Conservation (phyloP, 2,888 invertebrate genomes). For the Lycophotia porphyrea region DNA sequence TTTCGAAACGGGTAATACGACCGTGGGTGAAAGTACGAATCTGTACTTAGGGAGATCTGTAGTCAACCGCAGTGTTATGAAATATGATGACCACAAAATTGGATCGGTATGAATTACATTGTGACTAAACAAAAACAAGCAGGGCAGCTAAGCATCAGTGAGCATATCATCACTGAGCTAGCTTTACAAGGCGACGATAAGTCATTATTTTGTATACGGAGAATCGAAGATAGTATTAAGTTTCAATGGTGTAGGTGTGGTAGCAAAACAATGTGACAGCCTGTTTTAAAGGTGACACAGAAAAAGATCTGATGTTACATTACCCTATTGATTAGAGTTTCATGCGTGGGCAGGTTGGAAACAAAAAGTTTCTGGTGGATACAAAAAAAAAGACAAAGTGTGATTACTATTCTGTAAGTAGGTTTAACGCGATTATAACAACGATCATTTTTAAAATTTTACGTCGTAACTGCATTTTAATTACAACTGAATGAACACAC, state of each 20-base stretch:
- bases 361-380: background rate
- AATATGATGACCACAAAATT: conserved; percentile 72
- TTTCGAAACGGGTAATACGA: conserved; percentile 59
- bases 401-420: background rate
- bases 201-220: conserved; percentile 71
- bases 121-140: conserved; percentile 63
- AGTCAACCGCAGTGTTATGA: conserved; percentile 72
- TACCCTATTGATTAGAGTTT: conserved; percentile 35
- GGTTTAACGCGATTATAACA: background rate
- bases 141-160: conserved; percentile 69
- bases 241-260: conserved; percentile 68
- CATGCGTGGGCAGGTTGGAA: conserved; percentile 4
- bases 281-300: conserved; percentile 37
- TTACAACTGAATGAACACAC: conserved; percentile 27
- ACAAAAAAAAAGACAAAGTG: background rate
- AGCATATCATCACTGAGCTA: conserved; percentile 70
- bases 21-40: conserved; percentile 68
- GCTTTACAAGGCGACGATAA: conserved; percentile 71
- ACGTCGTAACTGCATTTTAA: conserved; percentile 32
- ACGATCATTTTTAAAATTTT: background rate
- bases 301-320: conserved; percentile 50
- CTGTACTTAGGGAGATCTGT: conserved; percentile 66
- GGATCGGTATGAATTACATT: conserved; percentile 66
- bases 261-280: conserved; percentile 50
- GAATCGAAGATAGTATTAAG: conserved; percentile 61